Conservation (phyloP, 2,888 invertebrate genomes). For the Cylloceria caligata region DNA sequence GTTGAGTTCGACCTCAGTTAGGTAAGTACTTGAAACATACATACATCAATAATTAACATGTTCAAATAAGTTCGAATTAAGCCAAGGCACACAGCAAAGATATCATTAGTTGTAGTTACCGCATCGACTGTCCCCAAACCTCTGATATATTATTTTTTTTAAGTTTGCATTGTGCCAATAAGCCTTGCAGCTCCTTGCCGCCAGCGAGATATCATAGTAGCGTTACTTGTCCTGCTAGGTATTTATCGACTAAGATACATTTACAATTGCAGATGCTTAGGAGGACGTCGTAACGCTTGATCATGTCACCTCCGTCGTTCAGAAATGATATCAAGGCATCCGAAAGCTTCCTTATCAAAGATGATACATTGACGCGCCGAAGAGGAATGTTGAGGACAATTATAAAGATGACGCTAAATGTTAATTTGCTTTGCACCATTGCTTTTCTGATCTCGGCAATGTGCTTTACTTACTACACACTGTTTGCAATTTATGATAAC, state of each 20-base stretch:
- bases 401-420: not conserved
- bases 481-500: not conserved
- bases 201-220: too few species aligned
- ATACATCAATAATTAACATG: not conserved
- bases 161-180: too few species aligned
- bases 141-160: too few species aligned
- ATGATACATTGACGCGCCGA: not conserved
- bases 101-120: not conserved
- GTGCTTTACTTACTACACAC: not conserved
- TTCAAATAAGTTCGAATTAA: not conserved
- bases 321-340: not conserved
- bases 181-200: too few species aligned
- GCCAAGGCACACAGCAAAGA: too few species aligned
- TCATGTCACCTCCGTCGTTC: slow-evolving; percentile 9
- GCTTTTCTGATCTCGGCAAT: not conserved
- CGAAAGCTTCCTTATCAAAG: not conserved
- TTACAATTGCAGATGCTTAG: not conserved
- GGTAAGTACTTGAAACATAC: not conserved
- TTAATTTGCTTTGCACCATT: not conserved
- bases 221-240: too few species aligned
- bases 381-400: not conserved
- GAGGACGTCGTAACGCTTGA: not conserved
- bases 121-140: too few species aligned
- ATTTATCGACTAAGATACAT: not conserved
- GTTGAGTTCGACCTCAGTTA: not conserved